These are phyloP conservation scores for Anas capensis DNA, from an alignment of 2,797 vertebrate genomes.

Conservation along the genomic window DNA sequence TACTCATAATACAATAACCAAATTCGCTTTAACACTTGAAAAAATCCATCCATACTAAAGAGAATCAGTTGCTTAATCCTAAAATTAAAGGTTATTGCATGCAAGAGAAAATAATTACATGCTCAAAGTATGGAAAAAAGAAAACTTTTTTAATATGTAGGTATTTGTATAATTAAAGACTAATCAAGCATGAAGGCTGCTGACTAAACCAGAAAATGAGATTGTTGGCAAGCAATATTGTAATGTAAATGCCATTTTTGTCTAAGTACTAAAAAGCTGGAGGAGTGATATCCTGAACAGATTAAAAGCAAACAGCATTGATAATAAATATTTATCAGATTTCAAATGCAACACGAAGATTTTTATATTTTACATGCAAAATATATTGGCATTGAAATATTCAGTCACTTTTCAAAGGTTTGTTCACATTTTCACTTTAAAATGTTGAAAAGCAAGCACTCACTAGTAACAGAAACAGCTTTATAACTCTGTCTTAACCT, in stretches of 20 bases:
- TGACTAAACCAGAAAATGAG: slow-evolving; percentile 99
- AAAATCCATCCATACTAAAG: slow-evolving; percentile 82
- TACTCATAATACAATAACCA: slow-evolving; percentile 80
- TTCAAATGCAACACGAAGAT: slow-evolving; percentile 76
- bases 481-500: slow-evolving; percentile 42
- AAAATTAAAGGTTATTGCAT: slow-evolving; percentile 88
- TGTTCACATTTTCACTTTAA: slow-evolving; percentile 74
- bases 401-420: slow-evolving; percentile 75
- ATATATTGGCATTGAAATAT: slow-evolving; percentile 76
- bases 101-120: slow-evolving; percentile 88
- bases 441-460: slow-evolving; percentile 56
- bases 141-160: slow-evolving; percentile 86
- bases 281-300: slow-evolving; percentile 83
- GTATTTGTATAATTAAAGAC: slow-evolving; percentile 88
- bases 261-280: slow-evolving; percentile 84
- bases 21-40: slow-evolving; percentile 86
- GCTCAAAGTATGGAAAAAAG: slow-evolving; percentile 85
- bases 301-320: slow-evolving; percentile 87
- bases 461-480: slow-evolving; percentile 24
- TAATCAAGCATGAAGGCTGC: slow-evolving; percentile 97
- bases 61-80: slow-evolving; percentile 87
- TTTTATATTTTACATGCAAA: slow-evolving; percentile 80
- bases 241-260: slow-evolving; percentile 90
- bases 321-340: slow-evolving; percentile 88
- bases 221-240: slow-evolving; percentile 97